Evolutionary conservation across 2,888 invertebrate species (phyloP), one percentile per base, ranked within the genome.

Genomic region (Escarpia spicata): DNA sequence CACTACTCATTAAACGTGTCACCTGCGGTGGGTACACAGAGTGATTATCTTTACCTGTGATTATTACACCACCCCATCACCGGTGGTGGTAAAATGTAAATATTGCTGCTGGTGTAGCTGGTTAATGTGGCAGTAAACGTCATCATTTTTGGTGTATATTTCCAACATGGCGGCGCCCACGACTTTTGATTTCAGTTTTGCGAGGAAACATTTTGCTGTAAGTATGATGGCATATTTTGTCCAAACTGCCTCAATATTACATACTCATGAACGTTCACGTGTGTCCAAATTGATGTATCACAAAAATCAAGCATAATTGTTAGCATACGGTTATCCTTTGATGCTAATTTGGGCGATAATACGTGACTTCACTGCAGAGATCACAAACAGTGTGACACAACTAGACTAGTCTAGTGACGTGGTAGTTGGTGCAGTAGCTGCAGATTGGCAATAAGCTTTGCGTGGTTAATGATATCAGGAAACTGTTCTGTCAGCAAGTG

Each of bases 201-300:
- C 95, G 45, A 94, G 95, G 91, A 93, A 94, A 92, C 93, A 93
- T 37, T 95, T 96, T 94, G 93, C 93, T 92, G 95, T 95, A 94
- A 92, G 44, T n/a, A 44, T 92, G n/a, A 12, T 12, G 31, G 26
- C n/a, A n/a, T 26, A 26, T 75, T 19, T 75, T 75, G 6, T 75
- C n/a, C 2, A 75, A 75, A 75, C 15, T 26, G 19, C 19, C 26
- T 75, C 26, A 6, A 26, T n/a, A 26, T 75, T 26, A 75, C 75
- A 75, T 75, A 75, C 3, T 6, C 6, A 6, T 75, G 75, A 75
- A 26, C 75, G 75, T 15, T 75, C 75, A 26, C 26, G 75, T 19
- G 75, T 3, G 26, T 75, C 75, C 19, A 75, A 75, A 75, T 26
- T 75, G 0, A 26, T 12, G 52, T 26, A 19, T 75, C 75, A 19